Evolutionary conservation across 1,140 invertebrate genomes (phyloP).

Genomic region (Ridgeia piscesae): DNA sequence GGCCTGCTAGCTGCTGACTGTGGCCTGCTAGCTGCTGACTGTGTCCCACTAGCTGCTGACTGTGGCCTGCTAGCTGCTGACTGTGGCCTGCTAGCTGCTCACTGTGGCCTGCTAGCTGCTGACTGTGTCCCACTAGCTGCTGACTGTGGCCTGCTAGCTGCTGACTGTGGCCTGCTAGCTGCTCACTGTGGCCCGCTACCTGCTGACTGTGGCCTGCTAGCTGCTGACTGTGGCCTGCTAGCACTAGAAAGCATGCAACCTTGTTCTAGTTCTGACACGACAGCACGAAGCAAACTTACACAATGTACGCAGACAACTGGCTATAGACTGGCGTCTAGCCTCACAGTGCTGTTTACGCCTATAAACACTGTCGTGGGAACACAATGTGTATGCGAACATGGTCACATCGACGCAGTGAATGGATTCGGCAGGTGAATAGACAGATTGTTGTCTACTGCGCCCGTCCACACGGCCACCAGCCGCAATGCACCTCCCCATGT

Average conservation of each 20-base stretch:
- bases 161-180: neutral
- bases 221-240: neutral
- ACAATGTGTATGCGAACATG: neutral
- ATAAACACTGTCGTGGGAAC: neutral
- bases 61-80: neutral
- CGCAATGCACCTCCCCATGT: neutral
- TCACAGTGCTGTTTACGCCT: neutral
- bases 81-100: neutral
- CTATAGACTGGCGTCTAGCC: neutral
- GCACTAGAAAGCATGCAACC: neutral
- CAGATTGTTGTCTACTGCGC: neutral
- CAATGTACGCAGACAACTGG: neutral
- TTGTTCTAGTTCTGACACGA: neutral
- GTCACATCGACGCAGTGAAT: neutral
- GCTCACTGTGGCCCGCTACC: neutral
- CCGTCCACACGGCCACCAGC: neutral
- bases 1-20: neutral
- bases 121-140: too few species aligned
- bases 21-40: too few species aligned
- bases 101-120: neutral
- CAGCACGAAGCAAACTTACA: neutral
- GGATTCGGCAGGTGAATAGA: neutral
- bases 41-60: too few species aligned
- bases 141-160: neutral
- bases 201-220: neutral